phyloP scores from a whole-genome alignment of 2,113 vertebrate genomes.

The Corythornis vintsioides region DNA sequence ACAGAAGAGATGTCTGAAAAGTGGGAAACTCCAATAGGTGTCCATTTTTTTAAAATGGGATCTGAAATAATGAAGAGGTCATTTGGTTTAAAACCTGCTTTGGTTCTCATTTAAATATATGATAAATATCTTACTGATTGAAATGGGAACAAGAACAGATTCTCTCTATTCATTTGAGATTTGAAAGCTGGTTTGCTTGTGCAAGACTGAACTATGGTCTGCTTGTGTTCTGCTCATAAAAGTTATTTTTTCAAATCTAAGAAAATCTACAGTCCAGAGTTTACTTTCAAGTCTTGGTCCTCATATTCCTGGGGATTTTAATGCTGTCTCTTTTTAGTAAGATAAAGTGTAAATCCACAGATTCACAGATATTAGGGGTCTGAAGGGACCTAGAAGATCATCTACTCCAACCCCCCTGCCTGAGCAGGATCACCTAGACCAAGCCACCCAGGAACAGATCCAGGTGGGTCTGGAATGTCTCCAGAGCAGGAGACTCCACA shows the following conservation, averaged over 20 bases:
- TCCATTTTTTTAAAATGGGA: rapidly evolving
- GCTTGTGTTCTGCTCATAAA: not conserved
- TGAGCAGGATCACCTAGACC: too few species aligned
- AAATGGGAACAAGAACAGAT: not conserved
- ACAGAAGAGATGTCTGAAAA: not conserved
- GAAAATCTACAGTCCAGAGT: not conserved
- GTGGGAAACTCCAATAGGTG: not conserved
- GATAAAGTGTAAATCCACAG: not conserved
- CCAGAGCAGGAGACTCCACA: too few species aligned
- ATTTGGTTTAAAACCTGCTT: not conserved
- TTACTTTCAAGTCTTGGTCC: not conserved
- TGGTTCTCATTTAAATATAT: not conserved
- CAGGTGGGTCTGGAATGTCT: too few species aligned
- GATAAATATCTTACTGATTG: not conserved
- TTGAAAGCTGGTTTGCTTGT: not conserved
- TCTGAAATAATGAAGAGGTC: not conserved
- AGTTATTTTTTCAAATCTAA: not conserved
- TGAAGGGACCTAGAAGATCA: too few species aligned
- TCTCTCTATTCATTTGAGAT: not conserved
- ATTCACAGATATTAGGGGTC: too few species aligned
- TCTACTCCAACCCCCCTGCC: too few species aligned
- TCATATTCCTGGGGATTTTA: not conserved
- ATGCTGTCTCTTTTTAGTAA: not conserved
- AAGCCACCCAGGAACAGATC: too few species aligned
- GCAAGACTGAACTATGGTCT: not conserved